These are phyloP conservation scores for Ethmia dodecea DNA, from an alignment of 2,888 invertebrate genomes.

Conservation along the genomic window DNA sequence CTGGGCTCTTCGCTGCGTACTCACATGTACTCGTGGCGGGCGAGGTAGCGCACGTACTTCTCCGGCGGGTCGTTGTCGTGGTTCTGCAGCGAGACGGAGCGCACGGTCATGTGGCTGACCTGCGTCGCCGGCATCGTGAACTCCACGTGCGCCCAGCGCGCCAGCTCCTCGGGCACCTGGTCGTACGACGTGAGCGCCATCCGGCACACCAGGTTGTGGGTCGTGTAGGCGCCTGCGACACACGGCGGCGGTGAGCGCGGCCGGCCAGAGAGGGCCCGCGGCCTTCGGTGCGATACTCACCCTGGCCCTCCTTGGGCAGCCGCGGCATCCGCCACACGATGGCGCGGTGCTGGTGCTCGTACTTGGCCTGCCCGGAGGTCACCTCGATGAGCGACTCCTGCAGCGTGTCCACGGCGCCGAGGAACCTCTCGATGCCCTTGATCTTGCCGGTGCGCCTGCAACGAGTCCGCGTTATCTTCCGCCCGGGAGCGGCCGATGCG, in stretches of 20 bases:
- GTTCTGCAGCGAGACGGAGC: conserved; percentile 93
- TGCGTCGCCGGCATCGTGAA: conserved; percentile 99
- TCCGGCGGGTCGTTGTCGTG: conserved; percentile 97
- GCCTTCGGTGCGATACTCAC: conserved; percentile 62
- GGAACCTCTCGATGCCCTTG: conserved; percentile 93
- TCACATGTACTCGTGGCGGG: conserved; percentile 96
- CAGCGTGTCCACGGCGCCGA: conserved; percentile 93
- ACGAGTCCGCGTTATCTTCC: no score
- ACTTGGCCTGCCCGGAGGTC: conserved; percentile 97
- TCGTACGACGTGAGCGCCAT: conserved; percentile 98
- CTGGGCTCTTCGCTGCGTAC: no score
- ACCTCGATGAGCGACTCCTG: conserved; percentile 96
- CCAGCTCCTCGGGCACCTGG: conserved; percentile 95
- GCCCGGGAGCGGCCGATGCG: background rate
- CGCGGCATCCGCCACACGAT: conserved; percentile 99
- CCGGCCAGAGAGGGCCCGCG: background rate
- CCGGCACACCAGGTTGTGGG: conserved; percentile 95
- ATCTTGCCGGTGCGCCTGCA: conserved; percentile 89
- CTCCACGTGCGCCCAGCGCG: conserved; percentile 93
- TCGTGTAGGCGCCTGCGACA: conserved; percentile 97
- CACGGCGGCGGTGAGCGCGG: no score
- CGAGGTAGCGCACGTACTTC: conserved; percentile 97
- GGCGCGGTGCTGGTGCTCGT: conserved; percentile 97
- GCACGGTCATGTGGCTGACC: conserved; percentile 92
- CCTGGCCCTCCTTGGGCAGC: conserved; percentile 99